Evolutionary conservation across 1,140 invertebrate species (phyloP).

Genomic region (Leguminivora glycinivorella): DNA sequence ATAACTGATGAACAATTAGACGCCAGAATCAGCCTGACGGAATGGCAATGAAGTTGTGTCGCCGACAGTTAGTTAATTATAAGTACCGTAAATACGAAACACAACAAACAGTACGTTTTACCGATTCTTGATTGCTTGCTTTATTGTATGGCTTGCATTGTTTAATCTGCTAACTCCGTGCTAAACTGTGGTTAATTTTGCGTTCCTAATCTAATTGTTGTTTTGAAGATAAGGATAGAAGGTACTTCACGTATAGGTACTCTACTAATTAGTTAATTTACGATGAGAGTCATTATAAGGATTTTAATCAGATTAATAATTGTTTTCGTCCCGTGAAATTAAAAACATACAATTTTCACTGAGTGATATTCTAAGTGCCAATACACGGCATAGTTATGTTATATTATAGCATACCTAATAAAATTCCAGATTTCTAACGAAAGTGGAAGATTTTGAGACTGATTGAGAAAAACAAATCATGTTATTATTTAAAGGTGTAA

Average conservation of each 20-base stretch:
- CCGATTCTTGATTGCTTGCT: neutral
- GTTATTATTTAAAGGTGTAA: slow-evolving; percentile 26
- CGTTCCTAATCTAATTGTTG: slow-evolving; percentile 3
- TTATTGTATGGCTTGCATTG: neutral
- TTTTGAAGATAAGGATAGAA: neutral
- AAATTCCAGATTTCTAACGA: neutral
- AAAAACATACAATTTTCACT: no score
- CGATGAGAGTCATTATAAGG: neutral
- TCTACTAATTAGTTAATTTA: neutral
- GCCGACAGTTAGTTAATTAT: neutral
- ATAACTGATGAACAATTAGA: no score
- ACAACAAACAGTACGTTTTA: neutral
- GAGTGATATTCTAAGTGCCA: neutral
- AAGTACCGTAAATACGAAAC: no score
- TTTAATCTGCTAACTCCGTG: neutral
- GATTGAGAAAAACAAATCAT: slow-evolving; percentile 17
- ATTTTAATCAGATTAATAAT: neutral
- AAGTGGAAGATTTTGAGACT: slow-evolving; percentile 16
- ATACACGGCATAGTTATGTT: neutral
- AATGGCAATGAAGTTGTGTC: neutral
- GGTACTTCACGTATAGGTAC: neutral
- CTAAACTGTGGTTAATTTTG: neutral
- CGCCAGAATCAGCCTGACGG: no score
- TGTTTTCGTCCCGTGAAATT: no score
- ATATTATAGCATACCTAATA: no score